A percentile compares a stretch with the other conserved stretches of the same genome.
phyloP scores from a whole-genome alignment of 2,797 vertebrate genomes.

The Gobio occitaniae region DNA sequence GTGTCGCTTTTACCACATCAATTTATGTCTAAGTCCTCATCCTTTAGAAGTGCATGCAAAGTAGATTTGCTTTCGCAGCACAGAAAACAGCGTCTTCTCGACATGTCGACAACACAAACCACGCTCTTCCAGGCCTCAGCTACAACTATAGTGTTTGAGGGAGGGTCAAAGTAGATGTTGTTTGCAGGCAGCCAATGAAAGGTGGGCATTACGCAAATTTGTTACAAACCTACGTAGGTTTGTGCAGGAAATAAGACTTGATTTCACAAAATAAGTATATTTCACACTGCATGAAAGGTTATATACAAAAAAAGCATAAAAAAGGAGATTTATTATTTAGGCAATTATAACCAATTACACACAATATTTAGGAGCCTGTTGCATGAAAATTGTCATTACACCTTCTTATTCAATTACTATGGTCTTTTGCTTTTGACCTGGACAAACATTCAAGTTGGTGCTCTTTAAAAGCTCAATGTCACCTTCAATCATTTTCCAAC shows the following conservation, averaged over 20 bases:
- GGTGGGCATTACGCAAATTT: neutral
- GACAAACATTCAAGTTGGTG: neutral
- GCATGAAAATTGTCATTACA: neutral
- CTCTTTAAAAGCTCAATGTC: slow-evolving; percentile 20
- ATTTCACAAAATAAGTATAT: no score
- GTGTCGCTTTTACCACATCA: neutral
- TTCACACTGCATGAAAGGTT: neutral
- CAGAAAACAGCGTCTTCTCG: neutral
- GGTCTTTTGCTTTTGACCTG: neutral
- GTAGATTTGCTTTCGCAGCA: neutral
- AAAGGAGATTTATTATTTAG: neutral
- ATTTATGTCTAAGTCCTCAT: neutral
- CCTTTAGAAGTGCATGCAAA: neutral
- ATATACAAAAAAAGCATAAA: neutral
- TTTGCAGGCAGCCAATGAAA: neutral
- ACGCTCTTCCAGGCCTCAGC: neutral
- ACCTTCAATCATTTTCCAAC: slow-evolving; percentile 21
- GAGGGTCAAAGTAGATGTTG: neutral
- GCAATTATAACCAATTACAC: neutral
- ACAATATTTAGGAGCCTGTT: neutral
- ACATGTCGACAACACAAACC: neutral
- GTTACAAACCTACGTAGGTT: neutral
- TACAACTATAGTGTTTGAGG: neutral
- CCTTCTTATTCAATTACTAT: neutral
- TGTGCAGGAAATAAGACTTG: neutral